Evolutionary conservation across 2,113 vertebrate species (phyloP).

Genomic region (Emydura subglobosa): DNA sequence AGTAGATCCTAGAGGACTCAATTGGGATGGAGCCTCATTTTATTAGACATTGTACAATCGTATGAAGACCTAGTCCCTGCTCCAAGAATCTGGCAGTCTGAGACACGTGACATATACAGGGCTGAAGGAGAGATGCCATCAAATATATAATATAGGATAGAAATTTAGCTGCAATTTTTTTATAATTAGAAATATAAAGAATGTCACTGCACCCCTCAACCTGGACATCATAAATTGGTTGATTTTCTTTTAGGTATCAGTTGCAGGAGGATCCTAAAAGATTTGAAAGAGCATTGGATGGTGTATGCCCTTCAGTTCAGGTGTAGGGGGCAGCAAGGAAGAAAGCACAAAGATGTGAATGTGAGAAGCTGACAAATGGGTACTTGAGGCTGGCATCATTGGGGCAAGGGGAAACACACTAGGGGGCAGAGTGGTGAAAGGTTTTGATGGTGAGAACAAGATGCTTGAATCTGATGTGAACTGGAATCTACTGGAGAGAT

Average conservation of each 20-base stretch:
- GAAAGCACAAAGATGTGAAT: background rate
- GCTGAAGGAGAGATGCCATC: background rate
- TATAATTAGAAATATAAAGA: background rate
- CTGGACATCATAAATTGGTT: background rate
- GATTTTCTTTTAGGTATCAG: background rate
- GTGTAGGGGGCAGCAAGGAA: background rate
- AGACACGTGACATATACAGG: background rate
- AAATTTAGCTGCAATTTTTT: background rate
- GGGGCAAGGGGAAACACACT: background rate
- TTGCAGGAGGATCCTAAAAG: background rate
- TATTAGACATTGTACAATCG: background rate
- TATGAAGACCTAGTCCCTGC: background rate
- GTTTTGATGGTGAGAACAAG: background rate
- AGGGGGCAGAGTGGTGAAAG: background rate
- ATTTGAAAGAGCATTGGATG: background rate
- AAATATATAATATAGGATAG: background rate
- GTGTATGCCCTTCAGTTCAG: background rate
- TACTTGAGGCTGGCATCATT: background rate
- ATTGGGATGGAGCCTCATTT: background rate
- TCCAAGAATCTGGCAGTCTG: background rate
- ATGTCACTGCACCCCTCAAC: background rate
- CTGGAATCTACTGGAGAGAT: accelerated
- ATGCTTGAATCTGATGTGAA: background rate
- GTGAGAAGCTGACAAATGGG: background rate
- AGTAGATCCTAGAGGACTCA: background rate